Evolutionary conservation across 2,113 vertebrate genomes (phyloP).

Genomic region (Corythaeola cristata): DNA sequence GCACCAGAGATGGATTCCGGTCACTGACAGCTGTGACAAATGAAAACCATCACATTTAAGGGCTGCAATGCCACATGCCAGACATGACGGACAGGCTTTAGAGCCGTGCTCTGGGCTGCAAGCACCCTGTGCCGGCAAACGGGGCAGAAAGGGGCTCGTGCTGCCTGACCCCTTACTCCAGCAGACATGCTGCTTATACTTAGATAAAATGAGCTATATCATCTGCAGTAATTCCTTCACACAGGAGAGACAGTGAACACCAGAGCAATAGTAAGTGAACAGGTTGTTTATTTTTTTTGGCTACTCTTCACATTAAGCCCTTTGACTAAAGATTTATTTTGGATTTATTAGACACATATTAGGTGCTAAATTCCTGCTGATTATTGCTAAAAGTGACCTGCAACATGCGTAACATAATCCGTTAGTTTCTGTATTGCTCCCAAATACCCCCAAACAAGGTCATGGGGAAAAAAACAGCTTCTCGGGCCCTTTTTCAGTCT

Average conservation of each 20-base stretch:
- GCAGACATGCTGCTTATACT: neutral
- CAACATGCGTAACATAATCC: fast-evolving
- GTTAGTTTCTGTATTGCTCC: neutral
- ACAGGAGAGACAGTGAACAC: neutral
- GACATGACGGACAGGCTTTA: neutral
- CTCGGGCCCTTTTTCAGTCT: neutral
- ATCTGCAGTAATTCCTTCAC: neutral
- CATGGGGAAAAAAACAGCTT: neutral
- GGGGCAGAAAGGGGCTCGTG: neutral
- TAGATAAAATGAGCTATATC: neutral
- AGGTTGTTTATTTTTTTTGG: neutral
- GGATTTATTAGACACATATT: neutral
- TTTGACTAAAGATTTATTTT: neutral
- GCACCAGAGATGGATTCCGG: neutral
- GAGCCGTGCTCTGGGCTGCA: neutral
- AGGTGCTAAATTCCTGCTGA: neutral
- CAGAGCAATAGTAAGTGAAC: neutral
- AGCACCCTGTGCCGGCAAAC: neutral
- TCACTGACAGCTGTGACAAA: constrained; percentile 7
- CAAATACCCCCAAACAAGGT: neutral
- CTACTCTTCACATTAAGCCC: neutral
- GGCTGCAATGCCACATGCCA: neutral
- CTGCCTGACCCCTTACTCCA: neutral
- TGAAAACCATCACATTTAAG: neutral
- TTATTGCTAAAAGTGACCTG: neutral